A percentile compares a stretch with the other conserved stretches of the same genome.
Conservation (phyloP, 2,888 invertebrate genomes). For the Junonia oenone region DNA sequence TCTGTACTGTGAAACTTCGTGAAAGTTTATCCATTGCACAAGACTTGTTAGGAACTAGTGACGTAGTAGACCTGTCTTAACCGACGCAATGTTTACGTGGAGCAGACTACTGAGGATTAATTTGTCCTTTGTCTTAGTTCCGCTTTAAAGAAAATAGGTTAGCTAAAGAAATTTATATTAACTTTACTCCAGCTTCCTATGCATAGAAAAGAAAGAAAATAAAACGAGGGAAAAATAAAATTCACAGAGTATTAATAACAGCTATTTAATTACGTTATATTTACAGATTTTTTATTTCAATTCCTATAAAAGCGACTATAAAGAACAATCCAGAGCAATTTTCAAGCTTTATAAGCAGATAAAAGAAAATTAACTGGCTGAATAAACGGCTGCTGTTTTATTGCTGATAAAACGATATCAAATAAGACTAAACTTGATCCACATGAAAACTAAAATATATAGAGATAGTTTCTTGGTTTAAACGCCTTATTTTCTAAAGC, state of each 20-base stretch:
- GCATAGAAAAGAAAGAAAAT: not conserved
- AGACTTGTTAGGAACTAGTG: not conserved
- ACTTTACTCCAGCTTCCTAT: not conserved
- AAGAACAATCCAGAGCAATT: not conserved
- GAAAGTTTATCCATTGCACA: not conserved
- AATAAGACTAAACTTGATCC: not conserved
- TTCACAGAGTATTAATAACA: not conserved
- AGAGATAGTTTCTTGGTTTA: too few relatives aligned
- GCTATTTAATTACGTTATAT: not conserved
- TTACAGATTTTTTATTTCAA: not conserved
- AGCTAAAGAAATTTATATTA: too few relatives aligned
- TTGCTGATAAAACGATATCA: not conserved
- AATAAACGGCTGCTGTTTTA: not conserved
- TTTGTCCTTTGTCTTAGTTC: conserved; percentile 9
- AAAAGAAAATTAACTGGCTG: not conserved
- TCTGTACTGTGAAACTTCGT: not conserved
- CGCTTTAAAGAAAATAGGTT: not conserved
- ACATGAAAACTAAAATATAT: too few relatives aligned
- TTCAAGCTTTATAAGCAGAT: not conserved
- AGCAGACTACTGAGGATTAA: conserved; percentile 9
- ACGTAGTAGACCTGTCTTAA: conserved; percentile 34
- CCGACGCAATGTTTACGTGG: conserved; percentile 27
- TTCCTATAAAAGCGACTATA: not conserved
- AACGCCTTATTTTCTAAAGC: too few relatives aligned
- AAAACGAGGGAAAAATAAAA: not conserved